phyloP scores from a whole-genome alignment of 2,888 invertebrate species.

The Apotomis capreana region DNA sequence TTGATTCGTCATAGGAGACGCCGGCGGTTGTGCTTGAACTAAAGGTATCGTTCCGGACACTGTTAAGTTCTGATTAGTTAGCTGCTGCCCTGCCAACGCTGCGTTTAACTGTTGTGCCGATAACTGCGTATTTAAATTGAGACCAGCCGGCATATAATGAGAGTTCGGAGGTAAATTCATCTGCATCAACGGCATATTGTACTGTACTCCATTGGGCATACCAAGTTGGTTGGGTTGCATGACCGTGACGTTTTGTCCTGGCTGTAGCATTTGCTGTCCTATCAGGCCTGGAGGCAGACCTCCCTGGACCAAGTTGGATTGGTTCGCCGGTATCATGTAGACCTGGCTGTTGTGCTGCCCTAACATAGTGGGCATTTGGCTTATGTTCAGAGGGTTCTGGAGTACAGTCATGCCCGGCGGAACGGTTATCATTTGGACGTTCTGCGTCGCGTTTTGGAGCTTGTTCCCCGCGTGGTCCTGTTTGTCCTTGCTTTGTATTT shows the following conservation, averaged over 20 bases:
- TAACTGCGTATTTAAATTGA: slow-evolving; percentile 74
- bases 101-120: slow-evolving; percentile 77
- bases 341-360: slow-evolving; percentile 77
- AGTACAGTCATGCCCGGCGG: slow-evolving; percentile 78
- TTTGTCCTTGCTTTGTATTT: slow-evolving; percentile 76
- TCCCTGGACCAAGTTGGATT: slow-evolving; percentile 68
- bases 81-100: slow-evolving; percentile 71
- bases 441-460: slow-evolving; percentile 70
- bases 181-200: slow-evolving; percentile 74
- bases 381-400: slow-evolving; percentile 73
- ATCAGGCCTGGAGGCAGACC: slow-evolving; percentile 66
- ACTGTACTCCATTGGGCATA: slow-evolving; percentile 73
- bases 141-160: slow-evolving; percentile 72
- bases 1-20: slow-evolving; percentile 64
- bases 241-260: slow-evolving; percentile 76
- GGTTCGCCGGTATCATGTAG: slow-evolving; percentile 78
- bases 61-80: slow-evolving; percentile 63
- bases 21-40: slow-evolving; percentile 68
- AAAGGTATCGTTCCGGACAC: slow-evolving; percentile 71
- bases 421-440: slow-evolving; percentile 79
- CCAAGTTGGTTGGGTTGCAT: slow-evolving; percentile 77
- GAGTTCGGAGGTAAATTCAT: slow-evolving; percentile 74
- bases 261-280: slow-evolving; percentile 71
- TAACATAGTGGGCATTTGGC: slow-evolving; percentile 71
- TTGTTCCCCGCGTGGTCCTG: slow-evolving; percentile 67